Evolutionary conservation across 2,888 invertebrate genomes (phyloP), one percentile per base, ranked within the genome.

Genomic region (Stenodera caucasica): DNA sequence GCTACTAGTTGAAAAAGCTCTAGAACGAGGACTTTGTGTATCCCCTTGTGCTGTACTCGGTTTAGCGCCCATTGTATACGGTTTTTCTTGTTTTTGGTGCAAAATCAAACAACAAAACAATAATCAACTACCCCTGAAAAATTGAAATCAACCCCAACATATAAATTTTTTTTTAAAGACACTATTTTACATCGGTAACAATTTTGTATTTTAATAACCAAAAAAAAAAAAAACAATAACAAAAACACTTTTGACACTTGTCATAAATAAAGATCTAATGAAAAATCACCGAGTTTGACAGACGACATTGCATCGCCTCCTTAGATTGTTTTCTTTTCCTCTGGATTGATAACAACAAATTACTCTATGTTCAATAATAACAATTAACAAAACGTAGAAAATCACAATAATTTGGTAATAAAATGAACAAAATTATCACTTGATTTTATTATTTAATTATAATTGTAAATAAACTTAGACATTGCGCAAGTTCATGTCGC

Each of bases 31-130:
- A 83, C 88, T 88, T 81, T 88, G 88, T 76, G 89, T 89, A 89
- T 69, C 70, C 75, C 88, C 88, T 80, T 87, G 88, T 71, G 90
- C 90, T 71, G 91, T 91, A 81, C 92, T 92, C 75, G 91, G 87
- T 84, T 91, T 92, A 80, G 91, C 92, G 83, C 92, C 92, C 92
- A 92, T 92, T 53, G 58, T 49, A 58, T 21, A 8, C 1, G 1
- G 2, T 4, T 12, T 11, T 18, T 11, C 11, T 21, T 1, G 3
- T 18, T 11, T 1, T 9, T 40, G 18, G 4, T 18, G 0, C 1
- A 11, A 32, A 33, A n/a, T 21, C 12, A 23, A 45, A 23, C 12
- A 12, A 40, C 45, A 23, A n/a, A n/a, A 11, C 1, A 45, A 21
- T 12, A 45, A 18, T 6, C 18, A 35, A 35, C 35, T 37, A 23